Conservation (phyloP, 2,888 invertebrate genomes). For the Ichneumoninae sp. region DNA sequence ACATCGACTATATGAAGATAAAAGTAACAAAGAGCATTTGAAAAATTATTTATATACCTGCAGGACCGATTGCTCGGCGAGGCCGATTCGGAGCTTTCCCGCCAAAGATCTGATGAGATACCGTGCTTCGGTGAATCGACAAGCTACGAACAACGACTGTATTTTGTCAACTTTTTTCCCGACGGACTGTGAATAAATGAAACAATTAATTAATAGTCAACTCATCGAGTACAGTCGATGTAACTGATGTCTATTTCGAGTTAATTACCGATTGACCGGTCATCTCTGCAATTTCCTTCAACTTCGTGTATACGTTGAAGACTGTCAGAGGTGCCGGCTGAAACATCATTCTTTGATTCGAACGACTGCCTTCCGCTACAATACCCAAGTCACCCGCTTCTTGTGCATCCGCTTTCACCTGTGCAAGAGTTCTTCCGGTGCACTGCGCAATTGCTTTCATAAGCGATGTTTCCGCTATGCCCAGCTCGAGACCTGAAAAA, state of each 20-base stretch:
- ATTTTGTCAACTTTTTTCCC: slow-evolving; percentile 96
- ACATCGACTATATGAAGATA: background rate
- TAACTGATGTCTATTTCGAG: slow-evolving; percentile 6
- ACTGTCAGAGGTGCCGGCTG: slow-evolving; percentile 92
- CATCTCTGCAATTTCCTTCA: slow-evolving; percentile 94
- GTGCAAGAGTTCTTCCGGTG: slow-evolving; percentile 93
- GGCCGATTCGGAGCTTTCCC: slow-evolving; percentile 97
- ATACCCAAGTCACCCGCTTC: slow-evolving; percentile 94
- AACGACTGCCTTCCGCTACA: slow-evolving; percentile 94
- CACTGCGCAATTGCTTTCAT: slow-evolving; percentile 97
- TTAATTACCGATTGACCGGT: slow-evolving; percentile 89
- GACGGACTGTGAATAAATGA: slow-evolving; percentile 86
- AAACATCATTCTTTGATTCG: slow-evolving; percentile 95
- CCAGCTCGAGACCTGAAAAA: slow-evolving; percentile 89
- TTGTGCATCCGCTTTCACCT: slow-evolving; percentile 91
- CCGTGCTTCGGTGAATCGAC: slow-evolving; percentile 93
- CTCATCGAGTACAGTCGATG: background rate
- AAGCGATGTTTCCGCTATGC: slow-evolving; percentile 97
- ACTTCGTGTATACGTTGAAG: slow-evolving; percentile 90
- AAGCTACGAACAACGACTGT: slow-evolving; percentile 96
- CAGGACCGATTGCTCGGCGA: slow-evolving; percentile 98
- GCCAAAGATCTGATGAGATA: slow-evolving; percentile 95
- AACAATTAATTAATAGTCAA: slow-evolving; percentile 26
- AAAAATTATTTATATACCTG: slow-evolving; percentile 79
- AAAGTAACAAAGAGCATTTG: slow-evolving; percentile 10